Evolutionary conservation across 2,113 vertebrate species (phyloP), one percentile per base, ranked within the genome.

Genomic region (Cynopterus brachyotis): DNA sequence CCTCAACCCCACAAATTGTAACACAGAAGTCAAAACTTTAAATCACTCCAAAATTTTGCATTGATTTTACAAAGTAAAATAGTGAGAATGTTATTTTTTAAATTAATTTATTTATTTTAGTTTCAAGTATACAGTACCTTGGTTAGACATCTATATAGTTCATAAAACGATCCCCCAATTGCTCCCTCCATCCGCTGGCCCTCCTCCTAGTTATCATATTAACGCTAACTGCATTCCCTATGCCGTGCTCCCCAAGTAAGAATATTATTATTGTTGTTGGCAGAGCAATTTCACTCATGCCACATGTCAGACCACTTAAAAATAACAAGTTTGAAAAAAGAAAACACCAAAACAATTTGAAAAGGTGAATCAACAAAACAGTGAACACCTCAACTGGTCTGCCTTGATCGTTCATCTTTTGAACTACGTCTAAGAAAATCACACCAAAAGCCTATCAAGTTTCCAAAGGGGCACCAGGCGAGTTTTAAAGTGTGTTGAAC

Each of bases 401-500:
- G 10, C 47, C 35, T 45, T 62, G 9, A 40, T 67, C 24, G 70
- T 19, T 16, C 37, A 37, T 16, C 78, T 85, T 35, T 80, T 53
- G 53, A 95, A 40, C 4, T 12, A 24, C 40, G 26, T 83, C 72
- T 72, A 47, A 82, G 55, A 93, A 30, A 96, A 92, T 17, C 22
- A 62, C 1, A 17, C 11, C 26, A n/a, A 45, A 91, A 45, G 9
- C 50, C 22, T 11, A 72, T 19, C 47, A 88, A 88, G 35, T 96
- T 66, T 47, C 30, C 47, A 83, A 53, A 16, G 8, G 37, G 17
- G 15, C 30, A 64, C 32, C 0, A 62, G 4, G 2, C 40, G 42
- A 93, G 42, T 59, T 81, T 93, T 81, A 85, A 96, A 94, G 19
- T 75, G 59, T 59, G 69, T 4, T 79, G 37, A 97, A 64, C 59